Percentiles rank a stretch among this genome's conserved stretches.
These are phyloP conservation scores for Tenualosa ilisha DNA, from an alignment of 2,797 vertebrate species.

Conservation along the genomic window DNA sequence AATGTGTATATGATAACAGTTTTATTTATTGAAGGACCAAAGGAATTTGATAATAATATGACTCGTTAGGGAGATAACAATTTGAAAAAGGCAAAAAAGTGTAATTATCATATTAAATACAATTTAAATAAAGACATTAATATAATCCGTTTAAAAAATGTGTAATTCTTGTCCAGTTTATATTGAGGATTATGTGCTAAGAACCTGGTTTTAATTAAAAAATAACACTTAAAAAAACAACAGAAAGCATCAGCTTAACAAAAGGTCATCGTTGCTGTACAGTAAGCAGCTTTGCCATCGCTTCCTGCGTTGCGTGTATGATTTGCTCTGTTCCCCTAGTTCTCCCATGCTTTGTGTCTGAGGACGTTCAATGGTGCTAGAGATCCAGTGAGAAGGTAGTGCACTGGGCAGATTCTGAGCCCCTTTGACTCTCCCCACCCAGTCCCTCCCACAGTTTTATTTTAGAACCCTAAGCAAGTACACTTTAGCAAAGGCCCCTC, in stretches of 20 bases:
- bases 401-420: slow-evolving; percentile 22
- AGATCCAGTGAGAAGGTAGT: not conserved
- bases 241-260: not conserved
- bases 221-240: not conserved
- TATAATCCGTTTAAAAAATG: slow-evolving; percentile 78
- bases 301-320: not conserved
- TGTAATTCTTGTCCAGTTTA: slow-evolving; percentile 76
- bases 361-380: slow-evolving; percentile 25
- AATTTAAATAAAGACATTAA: slow-evolving; percentile 83
- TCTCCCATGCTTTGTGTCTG: not conserved
- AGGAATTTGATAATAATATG: slow-evolving; percentile 83
- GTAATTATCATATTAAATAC: slow-evolving; percentile 80
- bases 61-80: slow-evolving; percentile 78
- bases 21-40: slow-evolving; percentile 88
- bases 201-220: slow-evolving; percentile 33
- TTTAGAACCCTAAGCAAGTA: not conserved
- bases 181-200: slow-evolving; percentile 52
- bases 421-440: not conserved
- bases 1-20: slow-evolving; percentile 92
- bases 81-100: slow-evolving; percentile 65
- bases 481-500: not conserved
- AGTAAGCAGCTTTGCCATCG: not conserved
- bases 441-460: not conserved
- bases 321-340: not conserved
- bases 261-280: not conserved